Base-by-base conservation (phyloP, 2,113 vertebrate species). In the Nyctibius bracteatus region DNA sequence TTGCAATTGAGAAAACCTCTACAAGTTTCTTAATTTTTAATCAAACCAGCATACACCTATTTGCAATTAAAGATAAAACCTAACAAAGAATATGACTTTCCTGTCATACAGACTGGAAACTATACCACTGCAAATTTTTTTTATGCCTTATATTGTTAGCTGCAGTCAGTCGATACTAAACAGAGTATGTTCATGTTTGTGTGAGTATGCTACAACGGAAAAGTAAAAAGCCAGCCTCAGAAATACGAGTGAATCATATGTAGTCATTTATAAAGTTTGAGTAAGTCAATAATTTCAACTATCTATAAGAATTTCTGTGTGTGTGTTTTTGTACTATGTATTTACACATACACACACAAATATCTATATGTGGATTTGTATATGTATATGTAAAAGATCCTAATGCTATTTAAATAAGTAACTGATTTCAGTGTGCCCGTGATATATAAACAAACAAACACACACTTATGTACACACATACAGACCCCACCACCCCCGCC, bases 291-390 rank as follows among this genome's bases (percentile, higher is more conserved):
- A 23, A 74, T 58, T 88, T 51, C 15, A 67, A 23, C 9, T 37
- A 18, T 12, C 47, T 62, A 35, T 8, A 49, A 49, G 7, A 28
- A 22, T 28, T 35, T 65, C 2, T 20, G 4, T 67, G 1, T 37
- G 2, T 33, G 2, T 8, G 3, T 30, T 10, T 30, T 10, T 39
- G 14, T 14, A 30, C 6, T 44, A 24, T 30, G 3, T 35, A 23
- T n/a, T 81, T 65, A 70, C 2, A 49, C 7, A 55, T 18, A 11
- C 11, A 18, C 7, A 37, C 5, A 55, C 7, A 79, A 41, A 68
- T 52, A 58, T 31, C 37, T 28, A 0, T 35, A 33, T 14, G 52
- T 0, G 0, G 22, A 23, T 51, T 41, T 59, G 14, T 46, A 17
- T 37, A 12, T 9, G 2, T 43, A 27, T 47, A 37, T 35, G 35